Percentiles rank a stretch among this genome's conserved stretches.
Conservation (phyloP, 2,888 invertebrate genomes). For the Cosmopolites sordidus region DNA sequence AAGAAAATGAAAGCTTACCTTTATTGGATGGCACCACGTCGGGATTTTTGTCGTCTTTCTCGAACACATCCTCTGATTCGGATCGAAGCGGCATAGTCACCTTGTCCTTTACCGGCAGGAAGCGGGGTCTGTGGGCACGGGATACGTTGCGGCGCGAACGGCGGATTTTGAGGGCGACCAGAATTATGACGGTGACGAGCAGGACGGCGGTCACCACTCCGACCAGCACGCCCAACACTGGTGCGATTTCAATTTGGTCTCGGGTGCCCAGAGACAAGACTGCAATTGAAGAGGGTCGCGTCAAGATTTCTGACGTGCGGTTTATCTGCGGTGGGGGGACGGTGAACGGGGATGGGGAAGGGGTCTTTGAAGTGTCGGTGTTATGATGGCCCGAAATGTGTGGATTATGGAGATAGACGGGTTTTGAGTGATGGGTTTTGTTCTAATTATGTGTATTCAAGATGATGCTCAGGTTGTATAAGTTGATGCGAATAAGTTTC, state of each 20-base stretch:
- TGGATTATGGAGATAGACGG: too few species aligned
- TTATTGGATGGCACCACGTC: constrained; percentile 85
- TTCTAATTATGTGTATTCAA: too few species aligned
- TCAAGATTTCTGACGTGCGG: too few species aligned
- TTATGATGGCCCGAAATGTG: too few species aligned
- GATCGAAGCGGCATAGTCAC: constrained; percentile 61
- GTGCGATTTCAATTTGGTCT: constrained; percentile 54
- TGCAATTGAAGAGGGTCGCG: constrained; percentile 27
- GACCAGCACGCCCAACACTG: constrained; percentile 61
- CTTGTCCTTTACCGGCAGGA: constrained; percentile 63
- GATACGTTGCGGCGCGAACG: constrained; percentile 53
- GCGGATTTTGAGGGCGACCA: constrained; percentile 58
- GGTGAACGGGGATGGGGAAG: too few species aligned
- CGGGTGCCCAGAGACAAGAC: constrained; percentile 50
- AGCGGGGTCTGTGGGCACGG: constrained; percentile 56
- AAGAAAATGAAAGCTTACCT: constrained; percentile 64
- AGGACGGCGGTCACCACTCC: constrained; percentile 67
- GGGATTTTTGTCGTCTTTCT: constrained; percentile 80
- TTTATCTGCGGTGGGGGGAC: too few species aligned
- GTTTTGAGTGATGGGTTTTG: too few species aligned
- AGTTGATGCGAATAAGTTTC: too few species aligned
- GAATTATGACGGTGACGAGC: constrained; percentile 59
- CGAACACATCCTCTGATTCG: constrained; percentile 66
- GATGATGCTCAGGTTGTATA: too few species aligned
- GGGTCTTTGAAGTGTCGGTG: too few species aligned